These are phyloP conservation scores for Holotrichia oblita DNA, from an alignment of 1,140 invertebrate genomes.

Conservation along the genomic window DNA sequence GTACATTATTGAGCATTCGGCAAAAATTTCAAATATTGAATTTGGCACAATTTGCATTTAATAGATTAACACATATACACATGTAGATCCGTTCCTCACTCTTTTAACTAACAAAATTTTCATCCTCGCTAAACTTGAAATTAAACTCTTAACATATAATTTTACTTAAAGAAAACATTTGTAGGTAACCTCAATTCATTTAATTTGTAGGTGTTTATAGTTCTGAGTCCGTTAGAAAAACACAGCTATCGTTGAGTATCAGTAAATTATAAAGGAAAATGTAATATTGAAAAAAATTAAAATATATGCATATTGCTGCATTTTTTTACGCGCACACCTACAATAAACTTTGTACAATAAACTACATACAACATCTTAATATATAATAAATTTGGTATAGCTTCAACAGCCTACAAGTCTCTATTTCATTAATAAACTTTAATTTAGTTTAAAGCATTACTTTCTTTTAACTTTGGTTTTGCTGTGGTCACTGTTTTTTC, in stretches of 20 bases:
- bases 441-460: constrained; percentile 46
- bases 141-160: constrained; percentile 19
- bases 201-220: constrained; percentile 37
- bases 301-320: background rate
- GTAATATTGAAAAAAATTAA: too few relatives aligned
- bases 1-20: constrained; percentile 29
- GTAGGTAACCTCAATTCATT: constrained; percentile 42
- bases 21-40: constrained; percentile 36
- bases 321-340: constrained; percentile 31
- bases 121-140: background rate
- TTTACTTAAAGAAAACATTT: constrained; percentile 33
- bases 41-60: constrained; percentile 28
- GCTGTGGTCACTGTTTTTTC: constrained; percentile 58
- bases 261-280: constrained; percentile 28
- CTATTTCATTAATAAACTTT: constrained; percentile 38
- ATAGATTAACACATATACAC: constrained; percentile 1
- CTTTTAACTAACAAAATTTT: constrained; percentile 14
- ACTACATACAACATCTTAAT: constrained; percentile 49
- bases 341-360: constrained; percentile 50
- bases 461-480: constrained; percentile 58
- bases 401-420: constrained; percentile 38
- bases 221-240: constrained; percentile 24
- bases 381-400: constrained; percentile 45
- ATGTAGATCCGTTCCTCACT: constrained; percentile 1
- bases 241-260: constrained; percentile 23